phyloP scores from a whole-genome alignment of 1,140 invertebrate species.

The Drosophila aff. region DNA sequence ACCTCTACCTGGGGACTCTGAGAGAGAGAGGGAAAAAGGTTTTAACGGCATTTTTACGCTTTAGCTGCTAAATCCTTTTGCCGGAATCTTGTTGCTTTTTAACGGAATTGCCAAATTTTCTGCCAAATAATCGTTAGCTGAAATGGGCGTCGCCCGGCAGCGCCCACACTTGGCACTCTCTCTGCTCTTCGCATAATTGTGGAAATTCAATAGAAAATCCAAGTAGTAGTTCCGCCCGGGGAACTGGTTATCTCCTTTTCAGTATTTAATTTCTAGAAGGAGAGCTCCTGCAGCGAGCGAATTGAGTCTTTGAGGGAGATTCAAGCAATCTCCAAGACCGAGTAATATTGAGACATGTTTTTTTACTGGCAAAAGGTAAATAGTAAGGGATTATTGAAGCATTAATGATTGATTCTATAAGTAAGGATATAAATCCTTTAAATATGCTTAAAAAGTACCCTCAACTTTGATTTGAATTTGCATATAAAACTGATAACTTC shows the following conservation, averaged over 20 bases:
- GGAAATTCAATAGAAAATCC: slow-evolving; percentile 24
- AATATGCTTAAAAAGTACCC: neutral
- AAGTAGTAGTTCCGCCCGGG: slow-evolving; percentile 7
- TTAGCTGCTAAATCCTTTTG: slow-evolving; percentile 69
- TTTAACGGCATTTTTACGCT: slow-evolving; percentile 77
- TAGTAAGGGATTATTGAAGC: no score
- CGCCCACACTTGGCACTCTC: slow-evolving; percentile 67
- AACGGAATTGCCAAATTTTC: slow-evolving; percentile 71
- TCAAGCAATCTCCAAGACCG: neutral
- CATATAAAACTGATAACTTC: no score
- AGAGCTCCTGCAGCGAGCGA: slow-evolving; percentile 2
- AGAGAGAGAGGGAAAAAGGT: slow-evolving; percentile 21
- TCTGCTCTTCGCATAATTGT: slow-evolving; percentile 23
- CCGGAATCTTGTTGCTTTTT: slow-evolving; percentile 58
- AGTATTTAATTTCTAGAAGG: neutral
- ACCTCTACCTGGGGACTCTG: slow-evolving; percentile 16
- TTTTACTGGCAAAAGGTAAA: no score
- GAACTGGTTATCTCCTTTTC: neutral
- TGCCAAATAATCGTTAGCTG: slow-evolving; percentile 72
- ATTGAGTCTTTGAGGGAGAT: slow-evolving; percentile 9
- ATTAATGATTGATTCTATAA: no score
- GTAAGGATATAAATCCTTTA: neutral
- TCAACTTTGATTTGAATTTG: neutral
- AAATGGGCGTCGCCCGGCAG: slow-evolving; percentile 48
- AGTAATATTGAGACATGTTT: neutral